phyloP scores from a whole-genome alignment of 1,140 invertebrate genomes.

The Neotoxoptera formosana region DNA sequence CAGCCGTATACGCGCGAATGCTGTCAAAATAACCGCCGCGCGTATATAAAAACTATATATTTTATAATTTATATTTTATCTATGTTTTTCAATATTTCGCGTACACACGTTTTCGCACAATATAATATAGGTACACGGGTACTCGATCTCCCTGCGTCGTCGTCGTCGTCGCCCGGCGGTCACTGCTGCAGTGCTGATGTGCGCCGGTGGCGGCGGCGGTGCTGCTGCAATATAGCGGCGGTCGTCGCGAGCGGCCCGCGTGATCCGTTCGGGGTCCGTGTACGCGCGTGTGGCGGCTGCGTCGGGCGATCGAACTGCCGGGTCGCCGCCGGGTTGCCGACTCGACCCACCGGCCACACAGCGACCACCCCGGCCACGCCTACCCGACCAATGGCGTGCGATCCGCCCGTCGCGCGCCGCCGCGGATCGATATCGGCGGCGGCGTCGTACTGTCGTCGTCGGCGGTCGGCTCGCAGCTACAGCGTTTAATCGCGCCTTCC shows the following conservation, averaged over 20 bases:
- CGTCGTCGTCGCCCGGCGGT: too few species aligned
- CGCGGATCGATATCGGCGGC: constrained; percentile 29
- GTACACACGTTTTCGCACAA: background rate
- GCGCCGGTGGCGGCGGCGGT: too few species aligned
- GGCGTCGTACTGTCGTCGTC: background rate
- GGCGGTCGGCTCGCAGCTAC: background rate
- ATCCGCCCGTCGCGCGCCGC: background rate
- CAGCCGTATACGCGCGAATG: background rate
- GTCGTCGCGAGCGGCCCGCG: background rate
- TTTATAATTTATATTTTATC: too few species aligned
- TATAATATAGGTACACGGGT: too few species aligned
- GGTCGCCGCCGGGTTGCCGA: background rate
- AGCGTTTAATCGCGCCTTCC: background rate
- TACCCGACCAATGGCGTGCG: background rate
- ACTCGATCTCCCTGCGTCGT: background rate
- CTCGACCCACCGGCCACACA: constrained; percentile 29
- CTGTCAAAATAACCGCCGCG: background rate
- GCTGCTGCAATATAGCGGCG: background rate
- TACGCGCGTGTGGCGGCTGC: background rate
- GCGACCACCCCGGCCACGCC: constrained; percentile 15
- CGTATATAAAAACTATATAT: too few species aligned
- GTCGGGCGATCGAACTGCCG: constrained; percentile 45
- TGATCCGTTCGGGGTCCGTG: background rate
- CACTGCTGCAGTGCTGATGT: too few species aligned
- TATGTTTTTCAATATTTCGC: too few species aligned